Conservation (phyloP, 1,140 invertebrate genomes). For the Galleria mellonella region DNA sequence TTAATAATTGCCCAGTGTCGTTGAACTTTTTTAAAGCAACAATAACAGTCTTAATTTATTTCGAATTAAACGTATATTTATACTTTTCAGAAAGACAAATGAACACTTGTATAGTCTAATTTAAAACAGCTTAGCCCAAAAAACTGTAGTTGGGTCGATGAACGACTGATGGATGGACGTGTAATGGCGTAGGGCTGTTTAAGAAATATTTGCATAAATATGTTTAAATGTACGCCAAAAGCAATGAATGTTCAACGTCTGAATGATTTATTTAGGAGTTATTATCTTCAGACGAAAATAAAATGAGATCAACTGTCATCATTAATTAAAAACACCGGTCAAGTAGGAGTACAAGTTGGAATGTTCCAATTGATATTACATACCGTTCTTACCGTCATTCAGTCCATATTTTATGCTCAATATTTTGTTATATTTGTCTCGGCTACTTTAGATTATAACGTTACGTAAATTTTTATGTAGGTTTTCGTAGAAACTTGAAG, state of each 20-base stretch:
- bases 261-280: constrained; percentile 17
- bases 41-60: constrained; percentile 43
- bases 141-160: constrained; percentile 43
- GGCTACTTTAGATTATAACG: too few relatives aligned
- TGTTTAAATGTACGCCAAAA: constrained; percentile 17
- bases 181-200: constrained; percentile 22
- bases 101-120: constrained; percentile 60
- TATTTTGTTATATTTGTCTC: too few relatives aligned
- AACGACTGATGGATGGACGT: constrained; percentile 36
- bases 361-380: too few relatives aligned
- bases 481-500: too few relatives aligned
- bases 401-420: too few relatives aligned
- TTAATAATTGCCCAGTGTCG: too few relatives aligned
- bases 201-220: constrained; percentile 28
- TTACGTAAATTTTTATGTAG: too few relatives aligned
- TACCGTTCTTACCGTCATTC: too few relatives aligned
- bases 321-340: too few relatives aligned
- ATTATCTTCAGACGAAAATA: background rate
- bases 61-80: constrained; percentile 38
- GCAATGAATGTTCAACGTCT: constrained; percentile 20
- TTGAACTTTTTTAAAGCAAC: constrained; percentile 4
- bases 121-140: constrained; percentile 51
- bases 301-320: too few relatives aligned
- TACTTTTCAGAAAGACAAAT: constrained; percentile 33
- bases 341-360: too few relatives aligned